A percentile compares a stretch with the other conserved stretches of the same genome.
These are phyloP conservation scores for Siniperca obscura DNA, from an alignment of 2,797 vertebrate species.

Conservation along the genomic window DNA sequence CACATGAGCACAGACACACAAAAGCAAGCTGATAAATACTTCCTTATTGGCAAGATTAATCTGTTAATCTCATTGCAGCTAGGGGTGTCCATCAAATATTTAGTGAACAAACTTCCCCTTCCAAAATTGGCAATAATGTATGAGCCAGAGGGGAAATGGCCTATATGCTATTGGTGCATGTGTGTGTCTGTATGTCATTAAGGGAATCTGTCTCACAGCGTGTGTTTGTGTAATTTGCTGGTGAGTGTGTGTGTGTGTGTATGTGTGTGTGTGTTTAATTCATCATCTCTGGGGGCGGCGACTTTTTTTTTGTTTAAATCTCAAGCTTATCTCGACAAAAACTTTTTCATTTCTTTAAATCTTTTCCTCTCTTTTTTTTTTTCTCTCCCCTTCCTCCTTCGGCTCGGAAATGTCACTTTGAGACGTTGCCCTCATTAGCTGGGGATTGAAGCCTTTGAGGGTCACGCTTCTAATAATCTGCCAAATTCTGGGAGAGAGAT, in stretches of 20 bases:
- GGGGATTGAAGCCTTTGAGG: slow-evolving; percentile 75
- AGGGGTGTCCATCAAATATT: slow-evolving; percentile 82
- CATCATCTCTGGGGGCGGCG: slow-evolving; percentile 31
- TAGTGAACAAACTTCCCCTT: slow-evolving; percentile 76
- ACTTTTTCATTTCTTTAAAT: slow-evolving; percentile 70
- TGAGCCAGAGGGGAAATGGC: slow-evolving; percentile 65
- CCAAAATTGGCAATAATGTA: slow-evolving; percentile 66
- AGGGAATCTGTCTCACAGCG: slow-evolving; percentile 19
- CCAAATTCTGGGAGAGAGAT: slow-evolving; percentile 50
- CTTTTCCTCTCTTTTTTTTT: slow-evolving; percentile 29
- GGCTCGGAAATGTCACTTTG: slow-evolving; percentile 72
- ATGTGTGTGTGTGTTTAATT: slow-evolving; percentile 20
- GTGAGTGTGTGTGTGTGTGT: neutral
- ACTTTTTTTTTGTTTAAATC: slow-evolving; percentile 53
- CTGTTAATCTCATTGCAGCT: slow-evolving; percentile 74
- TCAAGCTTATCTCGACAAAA: slow-evolving; percentile 73
- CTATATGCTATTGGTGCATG: slow-evolving; percentile 42
- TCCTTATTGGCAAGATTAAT: slow-evolving; percentile 75
- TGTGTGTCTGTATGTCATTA: neutral
- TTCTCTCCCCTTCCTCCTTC: slow-evolving; percentile 40
- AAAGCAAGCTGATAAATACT: slow-evolving; percentile 46
- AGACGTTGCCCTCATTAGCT: slow-evolving; percentile 79
- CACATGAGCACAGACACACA: slow-evolving; percentile 13
- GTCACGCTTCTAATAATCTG: slow-evolving; percentile 65
- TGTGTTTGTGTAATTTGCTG: slow-evolving; percentile 33